A percentile compares a stretch with the other conserved stretches of the same genome.
phyloP scores from a whole-genome alignment of 2,113 vertebrate species.

The Columba janthina region DNA sequence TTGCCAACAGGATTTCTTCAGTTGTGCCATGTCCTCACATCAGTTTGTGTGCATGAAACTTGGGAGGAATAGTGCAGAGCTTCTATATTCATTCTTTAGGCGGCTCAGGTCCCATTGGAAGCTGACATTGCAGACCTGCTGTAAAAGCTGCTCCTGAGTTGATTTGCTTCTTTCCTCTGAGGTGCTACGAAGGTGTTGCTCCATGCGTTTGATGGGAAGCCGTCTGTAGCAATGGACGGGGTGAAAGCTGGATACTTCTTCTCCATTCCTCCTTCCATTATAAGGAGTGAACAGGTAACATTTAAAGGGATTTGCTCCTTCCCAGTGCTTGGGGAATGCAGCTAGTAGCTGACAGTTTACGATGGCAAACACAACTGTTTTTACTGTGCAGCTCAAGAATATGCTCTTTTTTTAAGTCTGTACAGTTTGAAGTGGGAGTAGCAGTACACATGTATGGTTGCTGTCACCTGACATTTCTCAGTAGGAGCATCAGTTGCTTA shows the following conservation, averaged over 20 bases:
- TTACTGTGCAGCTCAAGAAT: background rate
- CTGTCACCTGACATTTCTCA: background rate
- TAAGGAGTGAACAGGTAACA: constrained; percentile 91
- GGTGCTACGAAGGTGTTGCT: constrained; percentile 89
- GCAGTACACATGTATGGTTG: fast-evolving
- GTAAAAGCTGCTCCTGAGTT: background rate
- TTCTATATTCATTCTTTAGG: background rate
- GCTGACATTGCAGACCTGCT: background rate
- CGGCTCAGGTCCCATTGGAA: background rate
- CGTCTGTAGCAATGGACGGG: constrained; percentile 93
- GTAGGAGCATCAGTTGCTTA: background rate
- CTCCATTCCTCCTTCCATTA: constrained; percentile 92
- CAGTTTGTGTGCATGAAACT: background rate
- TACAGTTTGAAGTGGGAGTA: background rate
- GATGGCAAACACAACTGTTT: background rate
- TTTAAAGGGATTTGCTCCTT: background rate
- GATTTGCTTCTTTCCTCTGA: constrained; percentile 34
- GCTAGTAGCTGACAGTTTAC: background rate
- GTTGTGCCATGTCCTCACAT: background rate
- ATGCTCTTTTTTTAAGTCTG: background rate
- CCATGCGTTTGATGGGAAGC: constrained; percentile 95
- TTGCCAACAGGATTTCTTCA: background rate
- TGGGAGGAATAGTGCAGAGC: background rate
- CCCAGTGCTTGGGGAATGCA: background rate
- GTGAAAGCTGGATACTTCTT: constrained; percentile 93